These are phyloP conservation scores for Leontopithecus rosalia DNA, from an alignment of 2,797 vertebrate species.

Conservation along the genomic window DNA sequence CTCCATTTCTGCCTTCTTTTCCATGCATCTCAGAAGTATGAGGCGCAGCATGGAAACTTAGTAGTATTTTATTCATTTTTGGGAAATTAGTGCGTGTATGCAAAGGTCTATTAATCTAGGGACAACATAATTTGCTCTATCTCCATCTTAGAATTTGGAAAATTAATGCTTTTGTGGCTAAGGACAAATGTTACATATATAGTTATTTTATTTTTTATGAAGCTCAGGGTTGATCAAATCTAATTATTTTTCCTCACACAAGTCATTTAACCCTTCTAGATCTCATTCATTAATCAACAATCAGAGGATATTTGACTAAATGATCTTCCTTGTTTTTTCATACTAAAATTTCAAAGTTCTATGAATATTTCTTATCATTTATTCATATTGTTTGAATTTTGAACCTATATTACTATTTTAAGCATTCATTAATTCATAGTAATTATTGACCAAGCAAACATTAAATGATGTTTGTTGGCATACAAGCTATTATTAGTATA, in stretches of 20 bases:
- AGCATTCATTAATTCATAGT: not conserved
- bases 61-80: not conserved
- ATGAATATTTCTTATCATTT: not conserved
- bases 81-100: not conserved
- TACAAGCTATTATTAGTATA: no score
- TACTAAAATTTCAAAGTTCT: not conserved
- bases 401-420: not conserved
- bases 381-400: not conserved
- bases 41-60: not conserved
- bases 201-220: conserved; percentile 35
- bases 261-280: not conserved
- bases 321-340: not conserved
- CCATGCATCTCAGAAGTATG: not conserved
- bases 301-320: not conserved
- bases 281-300: not conserved
- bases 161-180: not conserved
- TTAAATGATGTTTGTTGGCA: not conserved
- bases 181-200: not conserved
- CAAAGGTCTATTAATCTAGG: not conserved
- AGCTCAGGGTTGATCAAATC: not conserved
- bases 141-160: not conserved
- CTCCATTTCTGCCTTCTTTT: not conserved
- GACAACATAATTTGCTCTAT: not conserved
- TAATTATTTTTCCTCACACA: not conserved
- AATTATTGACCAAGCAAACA: not conserved